A percentile compares a stretch with the other conserved stretches of the same genome.
Conservation (phyloP, 2,797 vertebrate species). For the Cynopterus sphinx region DNA sequence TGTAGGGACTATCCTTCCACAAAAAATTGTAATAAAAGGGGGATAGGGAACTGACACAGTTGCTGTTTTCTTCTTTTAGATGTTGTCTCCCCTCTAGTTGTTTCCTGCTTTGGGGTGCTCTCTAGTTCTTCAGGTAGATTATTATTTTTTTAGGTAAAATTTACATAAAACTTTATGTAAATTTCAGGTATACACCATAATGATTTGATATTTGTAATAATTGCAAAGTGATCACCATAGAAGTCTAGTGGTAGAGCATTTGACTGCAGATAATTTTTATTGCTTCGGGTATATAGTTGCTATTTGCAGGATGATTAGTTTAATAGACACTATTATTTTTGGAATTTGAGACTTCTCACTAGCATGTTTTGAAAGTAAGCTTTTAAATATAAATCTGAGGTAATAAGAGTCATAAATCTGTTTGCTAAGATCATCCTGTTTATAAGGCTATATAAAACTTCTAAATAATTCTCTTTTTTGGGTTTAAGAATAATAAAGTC, state of each 20-base stretch:
- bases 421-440: not conserved
- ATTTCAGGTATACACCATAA: not conserved
- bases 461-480: not conserved
- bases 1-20: not conserved
- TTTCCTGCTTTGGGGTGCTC: not conserved
- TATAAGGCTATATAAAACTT: not conserved
- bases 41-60: not conserved
- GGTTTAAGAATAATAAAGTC: not conserved
- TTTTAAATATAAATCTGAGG: slow-evolving; percentile 21
- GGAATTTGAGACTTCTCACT: not conserved
- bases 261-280: not conserved
- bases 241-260: not conserved
- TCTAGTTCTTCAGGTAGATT: not conserved
- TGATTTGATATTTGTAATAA: not conserved
- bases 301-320: not conserved
- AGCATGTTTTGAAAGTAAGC: slow-evolving; percentile 12
- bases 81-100: not conserved
- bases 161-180: not conserved
- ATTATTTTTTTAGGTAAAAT: not conserved
- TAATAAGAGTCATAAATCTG: not conserved
- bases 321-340: not conserved
- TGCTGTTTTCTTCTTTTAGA: not conserved
- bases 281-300: not conserved
- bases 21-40: not conserved
- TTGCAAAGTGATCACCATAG: not conserved